Evolutionary conservation across 2,888 invertebrate species (phyloP).

Genomic region (Dysmachus trigonus): DNA sequence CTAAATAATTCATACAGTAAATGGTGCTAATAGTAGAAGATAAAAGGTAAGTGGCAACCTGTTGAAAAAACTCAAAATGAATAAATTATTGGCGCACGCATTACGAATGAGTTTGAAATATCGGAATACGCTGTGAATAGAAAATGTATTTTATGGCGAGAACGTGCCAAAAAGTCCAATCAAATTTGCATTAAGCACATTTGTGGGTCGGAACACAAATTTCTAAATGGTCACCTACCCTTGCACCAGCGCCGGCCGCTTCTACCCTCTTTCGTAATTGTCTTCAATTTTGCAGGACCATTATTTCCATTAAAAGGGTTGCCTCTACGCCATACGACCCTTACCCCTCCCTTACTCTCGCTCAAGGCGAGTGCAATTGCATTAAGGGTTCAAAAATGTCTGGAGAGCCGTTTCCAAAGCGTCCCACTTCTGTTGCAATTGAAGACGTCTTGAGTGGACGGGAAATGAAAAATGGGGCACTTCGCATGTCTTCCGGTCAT

Average conservation of each 20-base stretch:
- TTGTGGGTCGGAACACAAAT: conserved; percentile 18
- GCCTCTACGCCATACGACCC: background rate
- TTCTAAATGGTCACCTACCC: background rate
- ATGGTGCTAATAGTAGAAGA: background rate
- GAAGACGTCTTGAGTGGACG: conserved; percentile 34
- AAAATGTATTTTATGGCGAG: background rate
- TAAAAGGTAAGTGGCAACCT: background rate
- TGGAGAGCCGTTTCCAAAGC: background rate
- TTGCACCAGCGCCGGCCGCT: background rate
- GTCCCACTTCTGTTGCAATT: conserved; percentile 24
- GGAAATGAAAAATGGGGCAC: conserved; percentile 35
- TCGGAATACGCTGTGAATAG: background rate
- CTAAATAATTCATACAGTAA: background rate
- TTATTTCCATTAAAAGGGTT: conserved; percentile 2
- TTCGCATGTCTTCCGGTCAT: conserved; percentile 40
- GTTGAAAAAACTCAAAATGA: background rate
- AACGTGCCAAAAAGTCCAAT: conserved; percentile 20
- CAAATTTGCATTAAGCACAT: conserved; percentile 21
- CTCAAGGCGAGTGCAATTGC: conserved; percentile 2
- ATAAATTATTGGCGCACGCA: background rate
- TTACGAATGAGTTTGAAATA: background rate
- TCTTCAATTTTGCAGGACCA: conserved; percentile 12
- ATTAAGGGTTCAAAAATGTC: conserved; percentile 11
- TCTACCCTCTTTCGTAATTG: background rate
- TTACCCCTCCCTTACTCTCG: background rate